Evolutionary conservation across 2,888 invertebrate genomes (phyloP).

Genomic region (Leptothorax acervorum): DNA sequence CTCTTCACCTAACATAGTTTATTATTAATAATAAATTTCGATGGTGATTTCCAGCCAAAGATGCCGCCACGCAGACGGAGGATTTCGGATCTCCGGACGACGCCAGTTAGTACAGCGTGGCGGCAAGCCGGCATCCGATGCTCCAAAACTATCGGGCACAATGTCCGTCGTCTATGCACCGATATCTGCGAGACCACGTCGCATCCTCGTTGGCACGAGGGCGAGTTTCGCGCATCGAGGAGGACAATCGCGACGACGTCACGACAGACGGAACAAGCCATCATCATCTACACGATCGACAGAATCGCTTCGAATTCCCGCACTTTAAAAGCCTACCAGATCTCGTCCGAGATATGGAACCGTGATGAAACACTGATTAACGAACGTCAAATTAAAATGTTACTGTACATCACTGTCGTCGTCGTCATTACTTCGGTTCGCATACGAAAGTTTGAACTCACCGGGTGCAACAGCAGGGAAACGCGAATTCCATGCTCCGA

Average conservation of each 20-base stretch:
- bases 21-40: background rate
- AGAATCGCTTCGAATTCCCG: conserved; percentile 30
- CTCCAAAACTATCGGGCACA: conserved; percentile 34
- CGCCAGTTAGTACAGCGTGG: conserved; percentile 85
- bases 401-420: background rate
- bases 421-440: background rate
- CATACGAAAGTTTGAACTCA: background rate
- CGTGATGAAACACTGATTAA: conserved; percentile 34
- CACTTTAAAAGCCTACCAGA: conserved; percentile 69
- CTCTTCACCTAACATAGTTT: background rate
- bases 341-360: conserved; percentile 62
- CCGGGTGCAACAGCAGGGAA: background rate
- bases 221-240: conserved; percentile 26
- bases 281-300: conserved; percentile 37
- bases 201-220: conserved; percentile 52
- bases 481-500: conserved; percentile 3
- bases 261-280: background rate
- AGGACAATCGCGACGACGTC: conserved; percentile 7
- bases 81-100: conserved; percentile 80
- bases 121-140: conserved; percentile 73
- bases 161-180: conserved; percentile 37
- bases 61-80: conserved; percentile 85
- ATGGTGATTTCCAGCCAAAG: conserved; percentile 69
- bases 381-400: background rate
- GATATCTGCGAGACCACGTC: conserved; percentile 51